Base-by-base conservation (phyloP, 2,797 vertebrate genomes). In the Melanotaenia pygmaea region DNA sequence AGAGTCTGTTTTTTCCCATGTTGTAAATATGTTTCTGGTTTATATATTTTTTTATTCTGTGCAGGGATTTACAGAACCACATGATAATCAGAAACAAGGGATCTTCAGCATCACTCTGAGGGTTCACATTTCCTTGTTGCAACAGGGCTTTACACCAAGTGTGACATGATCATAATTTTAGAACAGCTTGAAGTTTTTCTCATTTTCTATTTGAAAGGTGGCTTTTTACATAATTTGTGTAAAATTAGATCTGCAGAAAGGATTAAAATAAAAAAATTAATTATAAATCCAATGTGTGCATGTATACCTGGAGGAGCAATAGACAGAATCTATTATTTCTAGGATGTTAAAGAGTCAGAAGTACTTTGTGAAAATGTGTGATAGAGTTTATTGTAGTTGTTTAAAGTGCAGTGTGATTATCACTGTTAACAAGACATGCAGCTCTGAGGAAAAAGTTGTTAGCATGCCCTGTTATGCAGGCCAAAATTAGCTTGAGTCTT, bases 41-140 rank as follows among this genome's bases (percentile, higher is more conserved):
- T 72, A 62, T 30, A 77, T 75, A 30, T 30, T 30, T 60, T 81
- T 54, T 62, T 62, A 72, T 74, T 70, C 65, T 51, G 78, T 73
- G 76, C 54, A 54, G 63, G 16, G 37, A 26, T 26, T 56, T 26
- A 56, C 14, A 47, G 45, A 2, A 56, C 37, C 63, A 60, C 71
- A 70, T 66, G 34, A 20, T 70, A 74, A 77, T 87, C 72, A 81
- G 70, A 82, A 76, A 72, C 60, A 63, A 45, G 74, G 59, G 22
- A 67, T 72, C 76, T 86, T 83, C 77, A 83, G 76, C 77, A 64
- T 87, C 74, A 59, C 81, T 85, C 72, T 70, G 37, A 72, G 72
- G 59, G 58, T 73, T 70, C 60, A 59, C 40, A 67, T 78, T 70
- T 75, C 70, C 28, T 67, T 2, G 3, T 64, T 72, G 59, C 64